phyloP scores from a whole-genome alignment of 2,113 vertebrate genomes.

The Cephalopholis sonnerati region DNA sequence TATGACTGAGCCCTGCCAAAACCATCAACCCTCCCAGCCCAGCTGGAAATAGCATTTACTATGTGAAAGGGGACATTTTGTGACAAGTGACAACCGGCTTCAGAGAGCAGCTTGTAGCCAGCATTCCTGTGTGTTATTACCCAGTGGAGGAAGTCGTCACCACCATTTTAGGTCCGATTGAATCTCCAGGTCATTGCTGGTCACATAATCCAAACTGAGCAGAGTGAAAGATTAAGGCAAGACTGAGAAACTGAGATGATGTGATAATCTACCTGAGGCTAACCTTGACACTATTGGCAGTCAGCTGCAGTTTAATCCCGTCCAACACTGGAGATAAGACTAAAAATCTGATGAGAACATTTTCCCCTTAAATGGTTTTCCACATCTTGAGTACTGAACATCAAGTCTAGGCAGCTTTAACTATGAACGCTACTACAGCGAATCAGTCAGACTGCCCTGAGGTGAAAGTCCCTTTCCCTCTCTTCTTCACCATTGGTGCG shows the following conservation, averaged over 20 bases:
- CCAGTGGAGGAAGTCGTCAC: background rate
- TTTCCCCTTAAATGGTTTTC: background rate
- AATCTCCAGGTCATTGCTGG: background rate
- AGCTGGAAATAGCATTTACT: background rate
- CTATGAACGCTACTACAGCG: conserved; percentile 48
- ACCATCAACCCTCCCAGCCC: background rate
- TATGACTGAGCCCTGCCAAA: background rate
- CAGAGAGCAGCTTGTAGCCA: background rate
- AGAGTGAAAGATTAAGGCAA: background rate
- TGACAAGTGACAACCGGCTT: background rate
- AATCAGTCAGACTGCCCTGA: conserved; percentile 86
- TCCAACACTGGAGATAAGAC: background rate
- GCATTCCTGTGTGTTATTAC: background rate
- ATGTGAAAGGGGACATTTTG: conserved; percentile 2
- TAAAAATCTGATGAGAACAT: background rate
- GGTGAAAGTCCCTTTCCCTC: conserved; percentile 87
- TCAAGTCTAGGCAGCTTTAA: background rate
- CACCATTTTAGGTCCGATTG: background rate
- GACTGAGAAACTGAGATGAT: background rate
- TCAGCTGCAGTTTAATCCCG: too few species aligned
- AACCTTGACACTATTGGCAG: background rate
- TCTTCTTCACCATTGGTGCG: conserved; percentile 90
- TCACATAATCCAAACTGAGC: background rate
- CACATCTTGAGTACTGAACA: background rate
- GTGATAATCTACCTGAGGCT: background rate